A percentile compares a stretch with the other conserved stretches of the same genome.
phyloP scores from a whole-genome alignment of 2,113 vertebrate species.

The Mus spicilegus region DNA sequence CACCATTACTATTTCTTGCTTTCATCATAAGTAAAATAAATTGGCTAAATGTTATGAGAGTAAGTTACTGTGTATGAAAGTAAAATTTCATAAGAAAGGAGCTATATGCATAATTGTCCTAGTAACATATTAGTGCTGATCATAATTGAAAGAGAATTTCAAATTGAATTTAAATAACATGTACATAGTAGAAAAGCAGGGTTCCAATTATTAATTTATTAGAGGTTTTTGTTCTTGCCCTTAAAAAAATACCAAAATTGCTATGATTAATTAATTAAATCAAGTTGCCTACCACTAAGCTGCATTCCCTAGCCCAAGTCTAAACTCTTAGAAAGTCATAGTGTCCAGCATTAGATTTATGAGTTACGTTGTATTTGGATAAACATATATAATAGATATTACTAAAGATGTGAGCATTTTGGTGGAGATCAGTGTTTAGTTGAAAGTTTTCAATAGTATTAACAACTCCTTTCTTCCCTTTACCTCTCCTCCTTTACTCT shows the following conservation, averaged over 20 bases:
- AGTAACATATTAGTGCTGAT: slow-evolving; percentile 3
- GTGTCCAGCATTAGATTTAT: neutral
- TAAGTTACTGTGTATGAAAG: slow-evolving; percentile 24
- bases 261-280: slow-evolving; percentile 32
- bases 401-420: slow-evolving; percentile 33
- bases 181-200: neutral
- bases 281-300: neutral
- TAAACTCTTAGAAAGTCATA: neutral
- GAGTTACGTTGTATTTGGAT: slow-evolving; percentile 36
- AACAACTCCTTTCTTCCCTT: neutral
- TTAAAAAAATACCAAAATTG: slow-evolving; percentile 30
- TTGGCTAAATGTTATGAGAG: neutral
- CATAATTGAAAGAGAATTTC: slow-evolving; percentile 53
- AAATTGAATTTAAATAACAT: neutral
- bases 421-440: slow-evolving; percentile 48
- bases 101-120: neutral
- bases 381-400: slow-evolving; percentile 38
- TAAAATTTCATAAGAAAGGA: neutral
- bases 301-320: neutral
- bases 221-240: neutral
- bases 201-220: neutral
- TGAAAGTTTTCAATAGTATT: slow-evolving; percentile 10
- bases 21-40: slow-evolving; percentile 36
- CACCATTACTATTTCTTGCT: neutral
- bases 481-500: neutral